phyloP scores from a whole-genome alignment of 2,888 invertebrate species.

The Oscheius sp. region DNA sequence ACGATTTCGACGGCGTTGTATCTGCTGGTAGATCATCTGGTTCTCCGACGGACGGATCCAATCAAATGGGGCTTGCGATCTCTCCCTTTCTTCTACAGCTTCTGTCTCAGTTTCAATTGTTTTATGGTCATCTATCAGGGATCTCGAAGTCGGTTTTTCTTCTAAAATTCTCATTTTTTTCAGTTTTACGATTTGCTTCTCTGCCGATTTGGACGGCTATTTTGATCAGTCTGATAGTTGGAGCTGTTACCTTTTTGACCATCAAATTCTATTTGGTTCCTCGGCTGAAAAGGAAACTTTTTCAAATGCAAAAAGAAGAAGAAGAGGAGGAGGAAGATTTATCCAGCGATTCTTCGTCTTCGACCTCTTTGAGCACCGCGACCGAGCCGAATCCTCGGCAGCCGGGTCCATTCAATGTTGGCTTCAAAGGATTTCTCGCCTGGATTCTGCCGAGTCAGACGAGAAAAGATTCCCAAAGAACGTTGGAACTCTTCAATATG shows the following conservation, averaged over 20 bases:
- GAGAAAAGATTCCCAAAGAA: slow-evolving; percentile 49
- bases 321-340: not conserved
- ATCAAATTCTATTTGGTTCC: slow-evolving; percentile 50
- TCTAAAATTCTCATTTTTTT: slow-evolving; percentile 51
- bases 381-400: not conserved
- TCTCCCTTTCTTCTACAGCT: slow-evolving; percentile 90
- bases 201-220: slow-evolving; percentile 87
- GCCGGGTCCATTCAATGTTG: not conserved
- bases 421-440: slow-evolving; percentile 38
- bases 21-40: slow-evolving; percentile 72
- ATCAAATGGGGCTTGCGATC: slow-evolving; percentile 78
- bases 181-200: slow-evolving; percentile 86
- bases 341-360: not conserved
- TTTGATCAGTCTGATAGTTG: slow-evolving; percentile 78
- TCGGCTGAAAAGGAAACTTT: slow-evolving; percentile 20
- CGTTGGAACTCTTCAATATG: slow-evolving; percentile 81
- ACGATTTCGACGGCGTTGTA: slow-evolving; percentile 79
- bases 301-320: not conserved
- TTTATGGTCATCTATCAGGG: slow-evolving; percentile 93
- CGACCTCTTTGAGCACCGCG: not conserved
- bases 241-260: slow-evolving; percentile 74
- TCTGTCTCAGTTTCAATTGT: slow-evolving; percentile 88
- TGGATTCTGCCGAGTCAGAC: slow-evolving; percentile 56
- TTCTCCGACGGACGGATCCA: slow-evolving; percentile 72
- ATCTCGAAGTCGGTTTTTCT: slow-evolving; percentile 74